Evolutionary conservation across 2,797 vertebrate genomes (phyloP).

Genomic region (Graptemys geographica): DNA sequence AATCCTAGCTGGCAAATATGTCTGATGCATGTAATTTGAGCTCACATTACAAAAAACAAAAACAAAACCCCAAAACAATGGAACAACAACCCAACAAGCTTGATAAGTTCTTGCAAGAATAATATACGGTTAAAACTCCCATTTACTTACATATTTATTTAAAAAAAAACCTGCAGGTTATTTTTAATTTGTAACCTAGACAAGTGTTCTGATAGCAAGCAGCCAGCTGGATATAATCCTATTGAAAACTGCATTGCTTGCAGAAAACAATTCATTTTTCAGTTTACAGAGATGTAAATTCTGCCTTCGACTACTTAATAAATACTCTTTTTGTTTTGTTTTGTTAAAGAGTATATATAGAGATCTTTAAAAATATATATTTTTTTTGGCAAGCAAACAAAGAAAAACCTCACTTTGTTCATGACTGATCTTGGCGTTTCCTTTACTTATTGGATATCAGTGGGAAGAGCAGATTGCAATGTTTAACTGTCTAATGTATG

Average conservation of each 20-base stretch:
- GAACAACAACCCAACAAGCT: neutral
- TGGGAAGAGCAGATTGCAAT: slow-evolving; percentile 68
- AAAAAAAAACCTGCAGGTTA: neutral
- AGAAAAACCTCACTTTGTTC: slow-evolving; percentile 44
- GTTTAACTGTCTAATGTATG: slow-evolving; percentile 73
- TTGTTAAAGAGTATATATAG: neutral
- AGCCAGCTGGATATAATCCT: slow-evolving; percentile 47
- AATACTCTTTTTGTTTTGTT: slow-evolving; percentile 7
- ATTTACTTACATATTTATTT: slow-evolving; percentile 16
- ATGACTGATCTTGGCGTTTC: slow-evolving; percentile 60
- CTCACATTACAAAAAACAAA: neutral
- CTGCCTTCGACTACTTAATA: slow-evolving; percentile 47
- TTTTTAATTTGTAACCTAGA: slow-evolving; percentile 67
- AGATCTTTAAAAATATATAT: neutral
- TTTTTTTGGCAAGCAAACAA: slow-evolving; percentile 68
- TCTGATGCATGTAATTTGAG: neutral
- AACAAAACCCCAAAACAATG: neutral
- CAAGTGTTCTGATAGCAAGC: neutral
- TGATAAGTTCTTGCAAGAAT: slow-evolving; percentile 44
- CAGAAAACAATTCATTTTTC: slow-evolving; percentile 10
- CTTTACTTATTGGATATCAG: slow-evolving; percentile 60
- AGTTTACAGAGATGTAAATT: slow-evolving; percentile 38
- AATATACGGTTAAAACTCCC: neutral
- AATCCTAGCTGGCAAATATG: neutral
- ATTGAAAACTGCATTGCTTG: slow-evolving; percentile 36